phyloP scores from a whole-genome alignment of 2,797 vertebrate genomes.

The Pelochelys cantorii region DNA sequence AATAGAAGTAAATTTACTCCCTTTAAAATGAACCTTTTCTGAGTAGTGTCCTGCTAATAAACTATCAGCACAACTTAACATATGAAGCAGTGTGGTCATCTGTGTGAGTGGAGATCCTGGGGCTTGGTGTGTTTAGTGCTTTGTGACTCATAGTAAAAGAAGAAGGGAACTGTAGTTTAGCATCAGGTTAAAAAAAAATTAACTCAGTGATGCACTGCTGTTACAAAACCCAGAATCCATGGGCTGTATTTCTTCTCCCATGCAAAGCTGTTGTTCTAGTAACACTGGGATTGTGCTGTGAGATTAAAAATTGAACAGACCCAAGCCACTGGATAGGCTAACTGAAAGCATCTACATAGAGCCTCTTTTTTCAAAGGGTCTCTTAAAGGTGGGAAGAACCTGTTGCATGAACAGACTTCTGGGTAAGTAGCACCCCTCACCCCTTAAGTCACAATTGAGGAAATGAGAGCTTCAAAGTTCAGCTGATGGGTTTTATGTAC shows the following conservation, averaged over 20 bases:
- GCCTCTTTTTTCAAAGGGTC: background rate
- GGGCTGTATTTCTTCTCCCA: background rate
- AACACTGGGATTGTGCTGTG: background rate
- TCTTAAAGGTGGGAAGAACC: no score
- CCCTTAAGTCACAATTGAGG: background rate
- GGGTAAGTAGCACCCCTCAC: background rate
- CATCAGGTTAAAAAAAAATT: background rate
- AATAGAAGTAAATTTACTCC: background rate
- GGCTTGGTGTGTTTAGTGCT: background rate
- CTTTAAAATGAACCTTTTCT: background rate
- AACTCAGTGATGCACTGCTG: background rate
- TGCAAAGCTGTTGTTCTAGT: background rate
- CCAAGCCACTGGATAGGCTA: no score
- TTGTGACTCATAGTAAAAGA: background rate
- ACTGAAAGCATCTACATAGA: background rate
- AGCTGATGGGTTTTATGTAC: background rate
- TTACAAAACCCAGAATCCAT: background rate
- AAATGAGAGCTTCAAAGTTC: background rate
- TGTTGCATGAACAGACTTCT: no score
- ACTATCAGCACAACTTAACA: background rate
- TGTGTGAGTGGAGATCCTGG: background rate
- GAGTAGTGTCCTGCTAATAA: background rate
- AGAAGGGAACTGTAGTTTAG: background rate
- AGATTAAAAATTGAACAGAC: background rate
- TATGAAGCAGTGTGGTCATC: background rate